Evolutionary conservation across 2,797 vertebrate species (phyloP), one percentile per base, ranked within the genome.

Genomic region (Apogon talboti): DNA sequence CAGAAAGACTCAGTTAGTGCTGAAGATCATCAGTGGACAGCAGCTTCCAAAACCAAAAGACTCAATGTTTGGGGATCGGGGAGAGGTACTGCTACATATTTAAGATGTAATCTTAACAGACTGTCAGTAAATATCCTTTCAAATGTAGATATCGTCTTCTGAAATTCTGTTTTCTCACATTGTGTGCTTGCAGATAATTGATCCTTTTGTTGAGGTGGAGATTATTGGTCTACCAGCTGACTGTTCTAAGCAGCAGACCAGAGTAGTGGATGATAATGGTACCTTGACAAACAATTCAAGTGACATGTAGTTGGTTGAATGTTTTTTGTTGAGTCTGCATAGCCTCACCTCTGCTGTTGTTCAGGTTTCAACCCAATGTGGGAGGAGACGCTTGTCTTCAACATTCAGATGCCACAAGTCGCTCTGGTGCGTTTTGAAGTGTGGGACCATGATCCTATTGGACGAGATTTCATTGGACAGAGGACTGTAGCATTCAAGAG

Each of bases 131-230:
- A 2, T 21, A 28, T 45, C 5, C 13, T n/a, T 3, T 42, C 12
- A 30, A 37, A 51, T 8, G n/a, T 30, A 12, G 43, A 0, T 0
- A 47, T 21, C 0, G 35, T 18, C 35, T 21, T 40, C 15, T 54
- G 21, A 62, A 43, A 45, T 55, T 11, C 0, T 37, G 3, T 15
- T 33, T 59, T 16, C 4, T 37, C 2, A 1, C 63, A 13, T 58
- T 41, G 50, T 74, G 1, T 38, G 7, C 50, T 13, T 83, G n/a
- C 82, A 99, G 98, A 98, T 99, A 72, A 99, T 99, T 16, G 97
- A 99, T 84, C 98, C 98, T 0, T 99, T 96, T 66, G 98, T 99
- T 70, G 97, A 99, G 90, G 97, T 99, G 59, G 98, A 99, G 89
- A 93, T 99, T 51, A 96, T 98, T 1, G 98, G 98, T 15, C 91